Evolutionary conservation across 2,797 vertebrate genomes (phyloP).

Genomic region (Pangasius mekongensis): DNA sequence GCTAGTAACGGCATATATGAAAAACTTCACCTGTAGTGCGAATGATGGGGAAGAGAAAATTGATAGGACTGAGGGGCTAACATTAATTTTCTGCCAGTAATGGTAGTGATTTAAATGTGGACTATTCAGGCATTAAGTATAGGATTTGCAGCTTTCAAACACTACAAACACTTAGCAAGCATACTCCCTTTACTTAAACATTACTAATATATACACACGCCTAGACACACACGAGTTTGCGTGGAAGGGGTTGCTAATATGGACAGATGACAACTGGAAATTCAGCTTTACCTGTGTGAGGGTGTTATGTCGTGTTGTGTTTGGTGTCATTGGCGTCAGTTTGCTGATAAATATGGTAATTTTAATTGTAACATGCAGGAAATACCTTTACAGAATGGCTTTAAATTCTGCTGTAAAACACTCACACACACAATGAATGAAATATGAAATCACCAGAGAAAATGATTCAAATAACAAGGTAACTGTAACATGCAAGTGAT

Average conservation of each 20-base stretch:
- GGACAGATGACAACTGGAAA: background rate
- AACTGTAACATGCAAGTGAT: background rate
- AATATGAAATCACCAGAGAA: background rate
- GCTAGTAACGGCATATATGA: constrained; percentile 42
- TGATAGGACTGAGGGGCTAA: constrained; percentile 10
- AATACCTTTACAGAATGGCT: background rate
- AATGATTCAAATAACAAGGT: background rate
- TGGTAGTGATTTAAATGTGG: constrained; percentile 58
- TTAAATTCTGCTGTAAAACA: background rate
- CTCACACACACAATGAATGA: background rate
- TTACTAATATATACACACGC: constrained; percentile 10
- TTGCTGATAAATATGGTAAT: background rate
- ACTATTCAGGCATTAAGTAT: constrained; percentile 56
- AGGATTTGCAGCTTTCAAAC: constrained; percentile 56
- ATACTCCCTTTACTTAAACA: constrained; percentile 25
- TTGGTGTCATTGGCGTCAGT: background rate
- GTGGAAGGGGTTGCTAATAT: background rate
- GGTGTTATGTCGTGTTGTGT: background rate
- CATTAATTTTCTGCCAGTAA: constrained; percentile 53
- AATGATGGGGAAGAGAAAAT: constrained; percentile 27
- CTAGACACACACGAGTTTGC: background rate
- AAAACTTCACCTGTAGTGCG: constrained; percentile 37
- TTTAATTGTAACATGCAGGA: background rate
- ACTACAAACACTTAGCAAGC: constrained; percentile 42
- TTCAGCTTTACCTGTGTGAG: background rate